A percentile compares a stretch with the other conserved stretches of the same genome.
These are phyloP conservation scores for Ophiothrix spiculata DNA, from an alignment of 35 echinoderm and acorn worm genomes.

Conservation along the genomic window DNA sequence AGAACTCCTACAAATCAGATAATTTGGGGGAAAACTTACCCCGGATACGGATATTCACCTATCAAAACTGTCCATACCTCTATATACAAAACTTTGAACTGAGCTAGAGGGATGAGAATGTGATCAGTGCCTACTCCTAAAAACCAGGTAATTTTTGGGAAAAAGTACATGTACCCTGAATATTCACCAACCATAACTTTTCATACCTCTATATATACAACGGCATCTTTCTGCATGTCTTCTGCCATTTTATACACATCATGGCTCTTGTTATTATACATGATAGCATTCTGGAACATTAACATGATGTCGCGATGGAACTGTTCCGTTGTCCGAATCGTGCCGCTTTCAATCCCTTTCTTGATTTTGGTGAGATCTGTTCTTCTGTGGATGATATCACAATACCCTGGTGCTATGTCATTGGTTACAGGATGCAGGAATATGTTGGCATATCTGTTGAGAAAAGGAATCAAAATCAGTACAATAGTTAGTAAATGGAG, in stretches of 20 bases:
- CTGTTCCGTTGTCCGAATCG: slow-evolving; percentile 60
- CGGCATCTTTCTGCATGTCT: slow-evolving; percentile 88
- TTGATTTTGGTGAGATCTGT: slow-evolving; percentile 92
- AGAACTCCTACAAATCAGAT: too few species aligned
- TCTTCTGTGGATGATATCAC: slow-evolving; percentile 60
- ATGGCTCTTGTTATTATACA: slow-evolving; percentile 93
- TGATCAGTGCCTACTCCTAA: too few species aligned
- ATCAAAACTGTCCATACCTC: too few species aligned
- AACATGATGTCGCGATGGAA: slow-evolving; percentile 94
- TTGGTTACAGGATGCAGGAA: slow-evolving; percentile 95
- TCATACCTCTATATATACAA: slow-evolving; percentile 89
- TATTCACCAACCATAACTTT: too few species aligned
- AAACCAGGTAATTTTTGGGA: too few species aligned
- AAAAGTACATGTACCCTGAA: too few species aligned
- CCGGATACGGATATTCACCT: too few species aligned
- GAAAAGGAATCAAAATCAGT: too few species aligned
- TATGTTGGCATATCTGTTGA: slow-evolving; percentile 80
- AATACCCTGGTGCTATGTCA: slow-evolving; percentile 87
- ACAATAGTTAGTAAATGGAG: too few species aligned
- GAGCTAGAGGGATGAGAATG: too few species aligned
- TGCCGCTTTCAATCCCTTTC: slow-evolving; percentile 86
- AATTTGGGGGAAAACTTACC: too few species aligned
- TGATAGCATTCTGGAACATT: slow-evolving; percentile 99
- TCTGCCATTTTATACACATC: slow-evolving; percentile 81
- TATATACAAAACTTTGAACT: too few species aligned